phyloP scores from a whole-genome alignment of 2,113 vertebrate genomes.

The Xenopus tropicalis region UCB_Xtro_10.0 CM004448.2:22756001-22756500 shows the following conservation, averaged over 20 bases:
- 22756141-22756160: no score
- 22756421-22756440: not conserved
- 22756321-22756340: constrained; percentile 1
- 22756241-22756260: not conserved
- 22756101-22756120: no score
- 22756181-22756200: not conserved
- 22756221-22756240: not conserved
- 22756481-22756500: no score
- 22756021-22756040: no score
- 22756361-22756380: constrained; percentile 8
- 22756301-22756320: not conserved
- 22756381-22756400: not conserved
- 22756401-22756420: constrained; percentile 1
- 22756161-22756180: no score
- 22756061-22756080: no score
- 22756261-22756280: not conserved
- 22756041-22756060: no score
- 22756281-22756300: not conserved
- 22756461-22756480: not conserved
- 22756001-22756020: no score
- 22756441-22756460: not conserved
- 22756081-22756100: no score
- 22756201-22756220: not conserved
- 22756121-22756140: no score
- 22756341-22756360: not conserved